A percentile compares a stretch with the other conserved stretches of the same genome.
Evolutionary conservation across 2,888 invertebrate species (phyloP).

Genomic region (Mythimna ferrago): DNA sequence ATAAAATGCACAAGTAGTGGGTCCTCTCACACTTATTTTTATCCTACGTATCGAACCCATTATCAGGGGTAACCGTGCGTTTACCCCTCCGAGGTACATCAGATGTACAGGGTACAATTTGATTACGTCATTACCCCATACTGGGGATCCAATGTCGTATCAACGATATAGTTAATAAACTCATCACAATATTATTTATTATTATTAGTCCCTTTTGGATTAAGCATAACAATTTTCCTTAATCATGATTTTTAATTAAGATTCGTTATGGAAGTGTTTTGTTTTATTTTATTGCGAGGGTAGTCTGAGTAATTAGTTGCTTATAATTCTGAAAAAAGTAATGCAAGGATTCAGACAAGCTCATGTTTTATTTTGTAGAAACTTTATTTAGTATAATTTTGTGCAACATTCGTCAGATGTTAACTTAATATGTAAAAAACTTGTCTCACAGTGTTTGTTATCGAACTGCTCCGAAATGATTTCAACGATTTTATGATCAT

Average conservation of each 20-base stretch:
- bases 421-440: too few species aligned
- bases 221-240: constrained; percentile 4
- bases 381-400: neutral
- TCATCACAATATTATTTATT: constrained; percentile 76
- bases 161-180: constrained; percentile 73
- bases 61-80: constrained; percentile 83
- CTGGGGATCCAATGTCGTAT: constrained; percentile 71
- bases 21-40: constrained; percentile 1
- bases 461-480: too few species aligned
- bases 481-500: too few species aligned
- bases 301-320: constrained; percentile 22
- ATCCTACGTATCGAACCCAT: constrained; percentile 74
- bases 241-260: constrained; percentile 53
- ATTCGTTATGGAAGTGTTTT: constrained; percentile 15
- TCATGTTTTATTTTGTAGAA: neutral
- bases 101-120: constrained; percentile 80
- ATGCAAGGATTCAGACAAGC: too few species aligned
- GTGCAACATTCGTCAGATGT: neutral
- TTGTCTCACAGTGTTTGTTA: too few species aligned
- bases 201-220: constrained; percentile 52
- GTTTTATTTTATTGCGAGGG: constrained; percentile 19
- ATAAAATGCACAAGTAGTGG: neutral
- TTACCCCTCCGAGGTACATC: constrained; percentile 65
- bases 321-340: neutral
- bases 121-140: constrained; percentile 82